Percentiles rank a stretch among this genome's conserved stretches.
These are phyloP conservation scores for Dipodomys ordii DNA, from an alignment of 2,113 vertebrate genomes.

Conservation along the genomic window DNA sequence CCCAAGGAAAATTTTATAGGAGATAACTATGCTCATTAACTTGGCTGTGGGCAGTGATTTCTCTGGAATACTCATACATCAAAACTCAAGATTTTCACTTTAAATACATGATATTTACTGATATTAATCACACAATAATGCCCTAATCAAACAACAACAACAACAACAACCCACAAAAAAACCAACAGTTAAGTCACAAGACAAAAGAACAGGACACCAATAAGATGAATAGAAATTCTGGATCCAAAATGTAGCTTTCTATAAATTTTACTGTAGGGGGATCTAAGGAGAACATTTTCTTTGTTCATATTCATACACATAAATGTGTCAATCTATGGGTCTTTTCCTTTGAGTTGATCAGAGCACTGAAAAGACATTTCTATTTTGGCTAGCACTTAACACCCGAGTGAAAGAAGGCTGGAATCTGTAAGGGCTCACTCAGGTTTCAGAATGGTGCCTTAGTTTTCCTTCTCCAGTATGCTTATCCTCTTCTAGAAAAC, in stretches of 20 bases:
- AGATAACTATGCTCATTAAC: background rate
- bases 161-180: background rate
- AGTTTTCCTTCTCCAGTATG: background rate
- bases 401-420: background rate
- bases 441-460: background rate
- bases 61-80: background rate
- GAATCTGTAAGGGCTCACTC: background rate
- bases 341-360: background rate
- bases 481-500: background rate
- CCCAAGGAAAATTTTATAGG: background rate
- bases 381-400: background rate
- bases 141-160: too few relatives aligned
- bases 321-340: background rate
- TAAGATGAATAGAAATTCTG: background rate
- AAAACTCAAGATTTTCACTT: background rate
- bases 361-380: background rate
- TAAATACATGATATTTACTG: background rate
- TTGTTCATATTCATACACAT: background rate
- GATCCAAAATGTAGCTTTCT: background rate
- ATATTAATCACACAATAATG: background rate
- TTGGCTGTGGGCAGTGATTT: background rate
- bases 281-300: background rate
- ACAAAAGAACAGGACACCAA: background rate
- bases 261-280: background rate
- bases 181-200: background rate